Conservation (phyloP, 2,888 invertebrate species). For the Unio pictorum region DNA sequence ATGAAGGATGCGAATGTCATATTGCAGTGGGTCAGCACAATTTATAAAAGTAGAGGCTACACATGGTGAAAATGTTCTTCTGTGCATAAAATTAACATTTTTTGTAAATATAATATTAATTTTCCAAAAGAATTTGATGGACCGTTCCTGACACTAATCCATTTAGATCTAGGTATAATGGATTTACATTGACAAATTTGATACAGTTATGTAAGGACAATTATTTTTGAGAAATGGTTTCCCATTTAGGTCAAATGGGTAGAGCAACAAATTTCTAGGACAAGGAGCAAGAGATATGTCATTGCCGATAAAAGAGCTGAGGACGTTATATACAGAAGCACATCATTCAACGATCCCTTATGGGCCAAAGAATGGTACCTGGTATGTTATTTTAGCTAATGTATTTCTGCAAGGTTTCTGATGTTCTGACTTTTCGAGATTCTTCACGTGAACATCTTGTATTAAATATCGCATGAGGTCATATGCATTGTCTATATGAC, state of each 20-base stretch:
- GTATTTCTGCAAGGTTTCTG: no score
- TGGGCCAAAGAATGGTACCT: constrained; percentile 94
- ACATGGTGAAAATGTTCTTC: not conserved
- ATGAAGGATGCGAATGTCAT: no score
- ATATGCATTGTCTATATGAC: no score
- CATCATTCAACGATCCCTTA: constrained; percentile 55
- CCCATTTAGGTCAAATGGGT: constrained; percentile 83
- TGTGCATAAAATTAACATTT: not conserved
- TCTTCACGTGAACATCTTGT: no score
- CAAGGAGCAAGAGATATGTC: constrained; percentile 28
- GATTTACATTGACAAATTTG: constrained; percentile 1
- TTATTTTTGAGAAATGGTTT: constrained; percentile 1
- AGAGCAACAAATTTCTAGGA: constrained; percentile 93
- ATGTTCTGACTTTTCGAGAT: no score
- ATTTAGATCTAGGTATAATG: not conserved
- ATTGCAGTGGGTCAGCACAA: no score
- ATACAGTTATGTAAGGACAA: not conserved
- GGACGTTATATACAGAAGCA: constrained; percentile 25
- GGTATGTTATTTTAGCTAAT: constrained; percentile 77
- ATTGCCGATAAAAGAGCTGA: not conserved
- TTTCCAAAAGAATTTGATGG: not conserved
- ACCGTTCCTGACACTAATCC: not conserved
- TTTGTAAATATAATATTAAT: not conserved
- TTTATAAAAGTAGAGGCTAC: not conserved
- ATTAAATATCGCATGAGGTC: no score